phyloP scores from a whole-genome alignment of 2,888 invertebrate genomes.

The Yponomeuta malinellus region DNA sequence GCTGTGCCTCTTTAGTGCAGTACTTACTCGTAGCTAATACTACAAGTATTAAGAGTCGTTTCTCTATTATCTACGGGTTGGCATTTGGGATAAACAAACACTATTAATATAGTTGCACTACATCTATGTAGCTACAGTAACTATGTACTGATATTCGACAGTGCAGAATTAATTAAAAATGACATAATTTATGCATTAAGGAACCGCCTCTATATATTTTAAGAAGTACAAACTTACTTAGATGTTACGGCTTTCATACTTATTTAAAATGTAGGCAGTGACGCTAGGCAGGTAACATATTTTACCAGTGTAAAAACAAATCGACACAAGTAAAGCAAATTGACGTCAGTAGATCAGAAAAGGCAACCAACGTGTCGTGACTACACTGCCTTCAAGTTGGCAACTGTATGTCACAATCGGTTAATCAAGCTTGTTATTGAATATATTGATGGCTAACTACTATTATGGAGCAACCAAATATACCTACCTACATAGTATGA shows the following conservation, averaged over 20 bases:
- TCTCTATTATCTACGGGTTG: not conserved
- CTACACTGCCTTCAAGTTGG: not conserved
- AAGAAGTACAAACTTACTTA: not conserved
- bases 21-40: not conserved
- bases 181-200: too few relatives aligned
- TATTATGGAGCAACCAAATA: too few relatives aligned
- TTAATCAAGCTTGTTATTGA: not conserved
- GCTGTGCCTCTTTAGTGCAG: not conserved
- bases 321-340: not conserved
- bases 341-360: slow-evolving; percentile 1
- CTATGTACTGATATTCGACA: not conserved
- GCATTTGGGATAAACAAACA: not conserved
- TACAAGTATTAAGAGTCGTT: not conserved
- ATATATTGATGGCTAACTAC: too few relatives aligned
- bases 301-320: not conserved
- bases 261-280: not conserved
- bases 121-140: not conserved
- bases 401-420: not conserved
- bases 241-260: not conserved
- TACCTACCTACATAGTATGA: too few relatives aligned
- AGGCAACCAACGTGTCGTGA: not conserved
- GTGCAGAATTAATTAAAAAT: too few relatives aligned
- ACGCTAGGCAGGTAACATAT: not conserved
- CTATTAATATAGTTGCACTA: not conserved
- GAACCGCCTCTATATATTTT: too few relatives aligned